phyloP scores from a whole-genome alignment of 2,797 vertebrate genomes.

The Lithobates pipiens region DNA sequence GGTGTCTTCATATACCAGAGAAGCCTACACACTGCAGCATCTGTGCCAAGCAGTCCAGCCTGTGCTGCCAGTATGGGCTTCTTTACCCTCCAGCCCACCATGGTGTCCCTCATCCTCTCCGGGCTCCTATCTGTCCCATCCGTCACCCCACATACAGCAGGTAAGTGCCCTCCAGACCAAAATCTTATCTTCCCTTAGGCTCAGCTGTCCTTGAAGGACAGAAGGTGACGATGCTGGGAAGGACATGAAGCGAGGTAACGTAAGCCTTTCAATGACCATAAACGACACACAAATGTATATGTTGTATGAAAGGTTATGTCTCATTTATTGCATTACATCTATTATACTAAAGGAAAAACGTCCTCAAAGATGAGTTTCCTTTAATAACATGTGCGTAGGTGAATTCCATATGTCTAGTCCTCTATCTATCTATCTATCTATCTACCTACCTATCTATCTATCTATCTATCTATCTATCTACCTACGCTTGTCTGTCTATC shows the following conservation, averaged over 20 bases:
- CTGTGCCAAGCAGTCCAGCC: not conserved
- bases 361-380: too few species aligned
- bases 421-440: conserved; percentile 1
- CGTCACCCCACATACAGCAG: conserved; percentile 10
- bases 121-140: conserved; percentile 10
- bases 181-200: not conserved
- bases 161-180: conserved; percentile 3
- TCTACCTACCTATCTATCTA: not conserved
- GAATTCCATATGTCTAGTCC: not conserved
- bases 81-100: not conserved
- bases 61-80: conserved; percentile 4
- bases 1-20: not conserved
- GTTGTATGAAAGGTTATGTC: not conserved
- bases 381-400: too few species aligned
- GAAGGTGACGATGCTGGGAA: not conserved
- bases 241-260: not conserved
- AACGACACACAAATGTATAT: not conserved
- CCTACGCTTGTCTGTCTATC: too few species aligned
- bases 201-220: not conserved
- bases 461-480: not conserved
- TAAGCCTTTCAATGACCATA: not conserved
- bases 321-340: too few species aligned
- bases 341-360: too few species aligned
- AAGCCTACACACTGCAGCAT: not conserved
- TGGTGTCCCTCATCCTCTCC: not conserved